A percentile compares a stretch with the other conserved stretches of the same genome.
phyloP scores from a whole-genome alignment of 2,113 vertebrate species.

The Cacatua alba region DNA sequence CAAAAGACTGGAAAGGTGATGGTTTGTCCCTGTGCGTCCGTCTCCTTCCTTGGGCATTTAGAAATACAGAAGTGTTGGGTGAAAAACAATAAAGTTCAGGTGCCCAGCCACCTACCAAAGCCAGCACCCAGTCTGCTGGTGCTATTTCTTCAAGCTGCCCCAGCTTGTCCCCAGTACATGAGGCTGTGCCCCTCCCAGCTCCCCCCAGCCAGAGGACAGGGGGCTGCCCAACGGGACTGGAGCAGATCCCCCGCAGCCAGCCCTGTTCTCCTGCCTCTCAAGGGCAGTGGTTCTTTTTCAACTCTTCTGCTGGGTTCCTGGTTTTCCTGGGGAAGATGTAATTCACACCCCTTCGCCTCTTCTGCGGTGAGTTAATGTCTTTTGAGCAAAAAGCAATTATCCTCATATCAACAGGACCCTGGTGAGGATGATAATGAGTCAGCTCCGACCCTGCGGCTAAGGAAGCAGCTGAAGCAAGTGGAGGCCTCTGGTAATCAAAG shows the following conservation, averaged over 20 bases:
- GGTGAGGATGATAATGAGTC: not conserved
- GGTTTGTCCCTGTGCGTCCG: not conserved
- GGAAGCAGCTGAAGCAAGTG: not conserved
- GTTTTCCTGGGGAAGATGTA: constrained; percentile 11
- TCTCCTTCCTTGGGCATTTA: not conserved
- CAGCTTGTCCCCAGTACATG: not conserved
- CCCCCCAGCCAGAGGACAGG: fast-evolving
- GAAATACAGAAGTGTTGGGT: not conserved
- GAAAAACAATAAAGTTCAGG: not conserved
- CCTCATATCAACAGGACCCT: constrained; percentile 49
- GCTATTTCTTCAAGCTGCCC: not conserved
- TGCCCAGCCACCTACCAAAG: not conserved
- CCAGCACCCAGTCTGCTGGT: not conserved
- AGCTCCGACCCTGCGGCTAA: not conserved
- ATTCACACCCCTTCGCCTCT: constrained; percentile 45
- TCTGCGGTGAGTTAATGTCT: constrained; percentile 20
- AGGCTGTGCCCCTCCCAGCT: not conserved
- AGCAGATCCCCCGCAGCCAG: not conserved
- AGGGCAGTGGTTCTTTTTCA: not conserved
- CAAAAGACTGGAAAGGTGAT: not conserved
- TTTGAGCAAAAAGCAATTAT: constrained; percentile 71
- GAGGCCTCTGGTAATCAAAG: constrained; percentile 49
- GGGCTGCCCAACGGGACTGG: not conserved
- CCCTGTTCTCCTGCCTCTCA: not conserved
- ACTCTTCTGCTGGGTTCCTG: not conserved